Base-by-base conservation (phyloP, 2,888 invertebrate species). In the Colostygia pectinataria region DNA sequence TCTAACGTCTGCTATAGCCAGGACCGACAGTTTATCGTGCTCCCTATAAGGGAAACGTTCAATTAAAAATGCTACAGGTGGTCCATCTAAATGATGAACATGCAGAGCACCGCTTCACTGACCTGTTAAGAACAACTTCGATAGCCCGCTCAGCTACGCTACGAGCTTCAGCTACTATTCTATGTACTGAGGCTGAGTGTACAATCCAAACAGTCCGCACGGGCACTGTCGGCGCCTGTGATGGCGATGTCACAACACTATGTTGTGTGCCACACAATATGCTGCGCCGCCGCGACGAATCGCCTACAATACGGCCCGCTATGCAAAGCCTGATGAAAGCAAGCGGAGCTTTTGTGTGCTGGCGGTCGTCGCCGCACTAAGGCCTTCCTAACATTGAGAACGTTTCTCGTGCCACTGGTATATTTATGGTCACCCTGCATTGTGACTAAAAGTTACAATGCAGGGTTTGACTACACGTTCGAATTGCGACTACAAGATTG, bases 201-300 rank as follows among this genome's bases (percentile, higher is more conserved):
- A 86, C 86, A 89, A 88, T 81, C 77, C 89, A 89, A 89, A 89
- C 86, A 89, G 81, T 76, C 86, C 86, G 86, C 78, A 71, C 77
- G 74, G 83, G 66, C 20, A 42, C 12, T 84, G 88, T 79, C 85
- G 88, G 86, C 79, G 66, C 73, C 68, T 75, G 68, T 83, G 83
- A 78, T 63, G 77, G 71, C 65, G 69, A 70, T 83, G 84, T 86
- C 83, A 84, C 80, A 85, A 83, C 85, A 85, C 68, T 63, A 60
- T 34, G 33, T 42, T 33, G 32, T 42, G 18, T 42, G 33, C 31
- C 31, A 23, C 25, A 40, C 40, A 44, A 48, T 41, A 63, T 63
- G 68, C 61, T 50, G 50, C 50, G 68, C 62, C 83, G 78, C 78
- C 88, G 85, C 74, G 73, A 73, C 86, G 70, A 88, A 88, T 88